A percentile compares a stretch with the other conserved stretches of the same genome.
Evolutionary conservation across 2,797 vertebrate species (phyloP).

Genomic region (Coregonus ussuriensis): DNA sequence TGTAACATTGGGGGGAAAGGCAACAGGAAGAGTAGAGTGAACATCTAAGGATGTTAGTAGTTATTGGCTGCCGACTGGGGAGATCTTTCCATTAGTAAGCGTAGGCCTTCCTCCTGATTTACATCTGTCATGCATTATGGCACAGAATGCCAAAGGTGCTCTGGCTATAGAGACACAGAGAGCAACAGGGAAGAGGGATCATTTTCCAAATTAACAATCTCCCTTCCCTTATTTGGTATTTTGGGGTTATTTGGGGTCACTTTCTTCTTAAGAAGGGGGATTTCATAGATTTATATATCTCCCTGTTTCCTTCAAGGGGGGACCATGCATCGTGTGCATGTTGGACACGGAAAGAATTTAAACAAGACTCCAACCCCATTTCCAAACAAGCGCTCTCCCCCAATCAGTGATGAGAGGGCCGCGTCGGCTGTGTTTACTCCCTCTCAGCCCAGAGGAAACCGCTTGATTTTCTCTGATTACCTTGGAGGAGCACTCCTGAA

Average conservation of each 20-base stretch:
- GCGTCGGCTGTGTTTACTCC: conserved; percentile 37
- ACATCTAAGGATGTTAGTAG: conserved; percentile 54
- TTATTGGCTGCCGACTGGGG: conserved; percentile 57
- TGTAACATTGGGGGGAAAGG: conserved; percentile 49
- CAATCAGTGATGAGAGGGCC: conserved; percentile 41
- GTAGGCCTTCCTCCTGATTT: conserved; percentile 41
- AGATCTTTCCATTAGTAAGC: conserved; percentile 57
- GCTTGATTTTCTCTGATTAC: conserved; percentile 47
- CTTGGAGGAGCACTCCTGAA: conserved; percentile 37
- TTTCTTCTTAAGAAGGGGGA: background rate
- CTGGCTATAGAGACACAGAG: conserved; percentile 42
- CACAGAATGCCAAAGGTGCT: conserved; percentile 55
- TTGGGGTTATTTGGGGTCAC: background rate
- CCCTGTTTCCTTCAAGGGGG: conserved; percentile 19
- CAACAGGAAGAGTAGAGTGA: conserved; percentile 34
- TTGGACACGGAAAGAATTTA: conserved; percentile 42
- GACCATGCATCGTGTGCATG: conserved; percentile 17
- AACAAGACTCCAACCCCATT: conserved; percentile 41
- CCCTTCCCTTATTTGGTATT: conserved; percentile 35
- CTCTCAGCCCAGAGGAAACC: conserved; percentile 33
- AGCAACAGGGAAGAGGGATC: conserved; percentile 15
- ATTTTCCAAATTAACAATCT: conserved; percentile 27
- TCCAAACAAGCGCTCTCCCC: conserved; percentile 41
- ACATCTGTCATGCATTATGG: conserved; percentile 72
- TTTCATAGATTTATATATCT: conserved; percentile 11